Evolutionary conservation across 2,888 invertebrate species (phyloP), one percentile per base, ranked within the genome.

Genomic region (Crepidodera aurea): DNA sequence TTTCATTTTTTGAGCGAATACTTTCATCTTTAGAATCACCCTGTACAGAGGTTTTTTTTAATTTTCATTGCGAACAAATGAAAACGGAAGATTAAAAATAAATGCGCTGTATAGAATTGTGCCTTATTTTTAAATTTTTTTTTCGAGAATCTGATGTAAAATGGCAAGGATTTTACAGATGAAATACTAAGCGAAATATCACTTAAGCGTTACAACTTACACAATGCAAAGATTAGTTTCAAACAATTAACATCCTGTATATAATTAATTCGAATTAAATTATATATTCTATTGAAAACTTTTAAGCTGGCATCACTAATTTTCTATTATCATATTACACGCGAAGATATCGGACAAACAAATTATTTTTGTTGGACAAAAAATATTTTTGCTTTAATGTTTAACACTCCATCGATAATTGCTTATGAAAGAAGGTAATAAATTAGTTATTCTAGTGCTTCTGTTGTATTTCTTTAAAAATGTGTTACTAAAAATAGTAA

Each of bases 191-290:
- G 15, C 25, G 1, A 6, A 27, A 3, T 40, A 39, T 12, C 16
- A 34, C 34, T 25, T 15, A 50, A 55, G 55, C 50, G 54, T 55
- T 51, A 48, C 10, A 16, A 22, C 48, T 60, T 60, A 48, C 56
- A 56, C 53, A 60, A 64, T 25, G 27, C 27, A 19, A 46, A 60
- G 60, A 64, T 56, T 60, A 50, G 39, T 6, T n/a, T n/a, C 40
- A 27, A 16, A 46, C 53, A 53, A 60, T 64, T 64, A 56, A 48
- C 64, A 53, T 55, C 15, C 22, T 19, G 50, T 60, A 64, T 56
- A 60, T 57, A 60, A 64, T 60, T 64, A 64, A 64, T 64, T 64
- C 37, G 37, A 37, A 56, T 46, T 34, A 34, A 19, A 56, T 51
- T 19, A 34, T 12, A 12, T 6, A 2, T 27, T 3, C n/a, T 8